Evolutionary conservation across 2,113 vertebrate genomes (phyloP).

Genomic region (Pogonocichla stellata): DNA sequence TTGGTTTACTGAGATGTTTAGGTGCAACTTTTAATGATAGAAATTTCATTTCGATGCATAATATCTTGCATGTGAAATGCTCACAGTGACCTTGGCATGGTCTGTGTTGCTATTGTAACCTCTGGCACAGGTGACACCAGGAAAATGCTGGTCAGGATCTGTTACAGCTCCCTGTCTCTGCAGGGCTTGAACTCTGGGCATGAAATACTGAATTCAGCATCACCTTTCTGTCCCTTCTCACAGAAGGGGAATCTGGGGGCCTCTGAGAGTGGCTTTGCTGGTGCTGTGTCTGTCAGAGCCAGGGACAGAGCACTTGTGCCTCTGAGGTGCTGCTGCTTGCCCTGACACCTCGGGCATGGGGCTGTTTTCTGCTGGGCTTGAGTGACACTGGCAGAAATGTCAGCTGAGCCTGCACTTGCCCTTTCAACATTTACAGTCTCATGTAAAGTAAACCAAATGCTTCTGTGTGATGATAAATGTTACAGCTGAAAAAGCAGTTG

Average conservation of each 20-base stretch:
- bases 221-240: background rate
- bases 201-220: background rate
- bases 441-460: constrained; percentile 6
- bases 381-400: constrained; percentile 43
- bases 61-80: background rate
- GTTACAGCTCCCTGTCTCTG: background rate
- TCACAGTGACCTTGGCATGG: background rate
- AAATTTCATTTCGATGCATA: background rate
- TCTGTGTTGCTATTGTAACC: background rate
- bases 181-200: background rate
- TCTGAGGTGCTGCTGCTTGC: background rate
- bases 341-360: background rate
- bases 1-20: background rate
- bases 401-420: constrained; percentile 40
- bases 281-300: background rate
- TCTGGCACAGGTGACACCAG: background rate
- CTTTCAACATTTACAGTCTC: constrained; percentile 38
- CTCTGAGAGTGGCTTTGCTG: background rate
- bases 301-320: background rate
- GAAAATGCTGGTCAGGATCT: background rate
- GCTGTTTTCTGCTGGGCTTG: background rate
- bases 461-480: background rate
- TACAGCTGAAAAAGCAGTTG: constrained; percentile 20
- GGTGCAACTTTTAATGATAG: background rate
- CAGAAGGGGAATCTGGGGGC: background rate